These are phyloP conservation scores for Calvadosia cruxmelitensis DNA, from an alignment of 30 jellyfish, hydroid and myxozoan genomes.

Conservation along the genomic window DNA sequence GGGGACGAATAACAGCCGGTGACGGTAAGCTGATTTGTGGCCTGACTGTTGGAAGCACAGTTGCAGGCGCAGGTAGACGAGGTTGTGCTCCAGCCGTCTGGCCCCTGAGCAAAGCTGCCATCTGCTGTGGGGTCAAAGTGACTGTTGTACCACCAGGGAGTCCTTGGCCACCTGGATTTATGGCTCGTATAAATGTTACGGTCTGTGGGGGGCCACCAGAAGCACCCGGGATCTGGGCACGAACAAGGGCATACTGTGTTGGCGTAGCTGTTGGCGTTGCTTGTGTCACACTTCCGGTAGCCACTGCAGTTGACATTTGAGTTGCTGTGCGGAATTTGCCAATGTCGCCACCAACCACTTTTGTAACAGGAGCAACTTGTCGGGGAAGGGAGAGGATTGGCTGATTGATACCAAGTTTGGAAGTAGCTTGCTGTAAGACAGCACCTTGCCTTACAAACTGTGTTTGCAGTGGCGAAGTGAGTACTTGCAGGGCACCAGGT, in stretches of 20 bases:
- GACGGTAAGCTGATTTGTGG: too few species aligned
- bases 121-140: constrained; percentile 94
- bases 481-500: constrained; percentile 47
- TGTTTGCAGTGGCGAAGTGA: constrained; percentile 48
- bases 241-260: constrained; percentile 92
- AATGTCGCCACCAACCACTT: constrained; percentile 19
- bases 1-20: too few species aligned
- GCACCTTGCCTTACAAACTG: constrained; percentile 29
- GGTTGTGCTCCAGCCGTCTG: constrained; percentile 52
- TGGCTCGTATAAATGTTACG: constrained; percentile 90
- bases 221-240: constrained; percentile 94
- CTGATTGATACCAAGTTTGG: constrained; percentile 11
- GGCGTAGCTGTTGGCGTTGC: constrained; percentile 66
- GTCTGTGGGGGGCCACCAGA: constrained; percentile 98
- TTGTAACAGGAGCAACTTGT: constrained; percentile 16
- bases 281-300: constrained; percentile 21
- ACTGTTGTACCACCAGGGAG: constrained; percentile 88
- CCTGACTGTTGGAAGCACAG: neutral
- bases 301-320: constrained; percentile 24
- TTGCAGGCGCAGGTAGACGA: neutral
- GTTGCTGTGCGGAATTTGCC: constrained; percentile 30
- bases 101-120: constrained; percentile 87
- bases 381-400: constrained; percentile 21
- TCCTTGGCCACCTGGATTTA: constrained; percentile 76
- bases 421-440: constrained; percentile 23